These are phyloP conservation scores for Channa maculata DNA, from an alignment of 2,113 vertebrate genomes.

Conservation along the genomic window DNA sequence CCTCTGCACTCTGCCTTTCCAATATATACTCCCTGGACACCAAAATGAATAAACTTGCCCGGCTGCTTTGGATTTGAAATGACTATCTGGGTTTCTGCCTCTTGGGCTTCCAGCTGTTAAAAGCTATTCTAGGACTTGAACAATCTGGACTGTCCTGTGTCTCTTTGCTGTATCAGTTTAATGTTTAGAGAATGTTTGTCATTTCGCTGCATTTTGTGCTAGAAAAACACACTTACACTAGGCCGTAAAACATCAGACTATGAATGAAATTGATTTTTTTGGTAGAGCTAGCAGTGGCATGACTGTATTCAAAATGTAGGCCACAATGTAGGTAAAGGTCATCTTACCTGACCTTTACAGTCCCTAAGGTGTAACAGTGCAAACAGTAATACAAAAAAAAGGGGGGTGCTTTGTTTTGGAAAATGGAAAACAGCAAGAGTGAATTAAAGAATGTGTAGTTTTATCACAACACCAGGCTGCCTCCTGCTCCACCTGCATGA, in stretches of 20 bases:
- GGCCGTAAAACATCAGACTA: conserved; percentile 3
- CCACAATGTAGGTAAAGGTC: too few relatives aligned
- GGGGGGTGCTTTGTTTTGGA: background rate
- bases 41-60: background rate
- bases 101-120: background rate
- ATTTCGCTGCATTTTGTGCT: background rate
- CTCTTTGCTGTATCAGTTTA: background rate
- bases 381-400: background rate
- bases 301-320: too few relatives aligned
- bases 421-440: background rate
- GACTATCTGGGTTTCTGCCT: background rate
- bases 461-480: background rate
- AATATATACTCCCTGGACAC: background rate
- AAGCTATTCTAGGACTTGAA: background rate
- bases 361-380: background rate
- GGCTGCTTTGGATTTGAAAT: background rate
- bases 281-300: too few relatives aligned
- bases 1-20: background rate
- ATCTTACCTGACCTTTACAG: background rate
- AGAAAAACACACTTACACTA: too few relatives aligned
- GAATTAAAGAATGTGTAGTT: conserved; percentile 2
- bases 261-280: background rate
- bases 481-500: conserved; percentile 28
- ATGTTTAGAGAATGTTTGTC: conserved; percentile 8
- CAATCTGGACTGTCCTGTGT: background rate